Percentiles rank a stretch among this genome's conserved stretches.
Evolutionary conservation across 2,888 invertebrate species (phyloP).

Genomic region (Drosophila koepferae): DNA sequence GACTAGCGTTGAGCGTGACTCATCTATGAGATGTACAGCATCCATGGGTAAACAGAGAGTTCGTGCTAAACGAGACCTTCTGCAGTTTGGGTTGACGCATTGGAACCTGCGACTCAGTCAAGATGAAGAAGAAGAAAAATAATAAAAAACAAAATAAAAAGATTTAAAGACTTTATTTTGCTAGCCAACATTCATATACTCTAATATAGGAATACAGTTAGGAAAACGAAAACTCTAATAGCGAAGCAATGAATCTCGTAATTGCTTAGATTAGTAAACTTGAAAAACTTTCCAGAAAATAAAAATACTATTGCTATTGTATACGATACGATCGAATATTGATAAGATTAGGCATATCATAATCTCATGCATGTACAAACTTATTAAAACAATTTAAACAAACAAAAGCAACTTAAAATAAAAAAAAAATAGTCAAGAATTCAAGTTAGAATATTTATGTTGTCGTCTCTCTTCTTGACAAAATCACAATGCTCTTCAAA

Average conservation of each 20-base stretch:
- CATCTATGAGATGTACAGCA: slow-evolving; percentile 44
- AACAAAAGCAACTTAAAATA: background rate
- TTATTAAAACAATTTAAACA: background rate
- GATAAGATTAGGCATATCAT: background rate
- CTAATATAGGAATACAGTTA: background rate
- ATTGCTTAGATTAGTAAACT: background rate
- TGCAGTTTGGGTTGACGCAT: slow-evolving; percentile 66
- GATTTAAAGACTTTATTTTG: background rate
- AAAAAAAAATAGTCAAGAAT: background rate
- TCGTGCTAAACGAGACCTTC: slow-evolving; percentile 80
- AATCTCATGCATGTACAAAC: background rate
- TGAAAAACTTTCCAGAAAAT: background rate
- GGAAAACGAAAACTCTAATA: background rate
- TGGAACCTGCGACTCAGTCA: slow-evolving; percentile 33
- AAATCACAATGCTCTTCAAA: background rate
- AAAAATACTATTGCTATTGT: background rate
- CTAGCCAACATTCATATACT: background rate
- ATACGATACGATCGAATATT: background rate
- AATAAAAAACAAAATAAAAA: slow-evolving; percentile 1
- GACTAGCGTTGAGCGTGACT: slow-evolving; percentile 66
- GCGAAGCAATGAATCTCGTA: background rate
- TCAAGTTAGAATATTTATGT: background rate
- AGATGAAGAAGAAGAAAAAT: slow-evolving; percentile 9
- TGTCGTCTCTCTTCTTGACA: background rate
- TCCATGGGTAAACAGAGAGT: slow-evolving; percentile 50